Evolutionary conservation across 2,113 vertebrate genomes (phyloP).

Genomic region (Nycticorax nycticorax): DNA sequence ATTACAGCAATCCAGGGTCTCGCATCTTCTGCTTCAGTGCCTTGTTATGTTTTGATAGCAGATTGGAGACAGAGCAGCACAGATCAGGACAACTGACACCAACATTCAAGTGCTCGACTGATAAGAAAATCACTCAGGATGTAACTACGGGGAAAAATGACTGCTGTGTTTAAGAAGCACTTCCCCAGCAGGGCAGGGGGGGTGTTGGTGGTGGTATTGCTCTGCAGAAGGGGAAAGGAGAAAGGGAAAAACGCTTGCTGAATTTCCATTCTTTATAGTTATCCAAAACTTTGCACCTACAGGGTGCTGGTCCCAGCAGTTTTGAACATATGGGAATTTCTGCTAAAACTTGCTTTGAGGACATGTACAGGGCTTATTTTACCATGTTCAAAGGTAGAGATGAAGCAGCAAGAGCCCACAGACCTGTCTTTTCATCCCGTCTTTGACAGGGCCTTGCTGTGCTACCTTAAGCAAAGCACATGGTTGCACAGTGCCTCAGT

Average conservation of each 20-base stretch:
- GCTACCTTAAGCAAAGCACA: neutral
- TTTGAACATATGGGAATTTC: neutral
- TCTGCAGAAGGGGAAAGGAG: neutral
- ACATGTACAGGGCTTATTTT: neutral
- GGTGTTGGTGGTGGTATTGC: no score
- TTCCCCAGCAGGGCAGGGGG: neutral
- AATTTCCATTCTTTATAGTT: neutral
- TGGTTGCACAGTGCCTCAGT: neutral
- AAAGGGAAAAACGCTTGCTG: neutral
- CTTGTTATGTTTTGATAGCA: slow-evolving; percentile 2
- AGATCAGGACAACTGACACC: neutral
- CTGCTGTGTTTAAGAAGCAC: neutral
- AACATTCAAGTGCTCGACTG: neutral
- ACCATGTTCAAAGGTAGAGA: neutral
- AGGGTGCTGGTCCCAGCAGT: neutral
- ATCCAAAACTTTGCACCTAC: neutral
- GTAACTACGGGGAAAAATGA: neutral
- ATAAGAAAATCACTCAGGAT: slow-evolving; percentile 23
- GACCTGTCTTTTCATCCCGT: neutral
- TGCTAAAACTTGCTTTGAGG: neutral
- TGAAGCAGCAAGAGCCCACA: neutral
- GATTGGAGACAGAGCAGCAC: neutral
- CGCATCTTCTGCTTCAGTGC: neutral
- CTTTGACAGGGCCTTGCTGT: neutral
- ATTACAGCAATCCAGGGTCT: neutral